Evolutionary conservation across 2,113 vertebrate species (phyloP), one percentile per base, ranked within the genome.

Genomic region (Ceuthmochares aereus): DNA sequence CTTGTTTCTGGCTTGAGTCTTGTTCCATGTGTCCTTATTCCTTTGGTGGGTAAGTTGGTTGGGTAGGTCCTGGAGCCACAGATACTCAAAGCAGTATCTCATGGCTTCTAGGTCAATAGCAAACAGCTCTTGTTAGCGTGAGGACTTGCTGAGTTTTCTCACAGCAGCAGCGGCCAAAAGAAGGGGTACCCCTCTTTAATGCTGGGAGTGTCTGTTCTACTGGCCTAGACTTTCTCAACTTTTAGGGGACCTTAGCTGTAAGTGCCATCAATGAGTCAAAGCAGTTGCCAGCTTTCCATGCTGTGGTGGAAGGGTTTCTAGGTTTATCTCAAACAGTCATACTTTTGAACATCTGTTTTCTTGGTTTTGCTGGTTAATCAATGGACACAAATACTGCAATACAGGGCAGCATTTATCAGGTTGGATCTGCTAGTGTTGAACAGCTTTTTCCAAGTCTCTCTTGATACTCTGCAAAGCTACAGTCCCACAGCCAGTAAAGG

Each of bases 381-480:
- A 30, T 30, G 40, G 76, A 63, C n/a, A 54, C 68, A 86, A 64
- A 72, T 56, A 26, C 58, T 80, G 75, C 60, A 74, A 19, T 47
- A 66, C 49, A 87, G 87, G 91, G 89, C 89, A 94, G 91, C 82
- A 89, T 95, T 96, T 93, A 86, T 45, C 21, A 43, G 73, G 62
- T n/a, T 68, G 87, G 54, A 27, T 64, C 51, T 72, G 89, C 66
- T 87, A 29, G 26, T 54, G 14, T 56, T 37, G 36, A 73, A 52
- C 29, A 86, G 45, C 36, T 19, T 60, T 58, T 13, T 40, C 27
- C 42, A 26, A 47, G 17, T 30, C 29, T 51, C 2, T 67, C 32
- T 22, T 70, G 27, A 23, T 29, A 15, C 18, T 22, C 4, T 54
- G 15, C 14, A 54, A 51, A 79, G n/a, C 30, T 62, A 34, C 15